Percentiles rank a stretch among this genome's conserved stretches.
These are phyloP conservation scores for Limnephilus marmoratus DNA, from an alignment of 2,888 invertebrate species.

Conservation along the genomic window DNA sequence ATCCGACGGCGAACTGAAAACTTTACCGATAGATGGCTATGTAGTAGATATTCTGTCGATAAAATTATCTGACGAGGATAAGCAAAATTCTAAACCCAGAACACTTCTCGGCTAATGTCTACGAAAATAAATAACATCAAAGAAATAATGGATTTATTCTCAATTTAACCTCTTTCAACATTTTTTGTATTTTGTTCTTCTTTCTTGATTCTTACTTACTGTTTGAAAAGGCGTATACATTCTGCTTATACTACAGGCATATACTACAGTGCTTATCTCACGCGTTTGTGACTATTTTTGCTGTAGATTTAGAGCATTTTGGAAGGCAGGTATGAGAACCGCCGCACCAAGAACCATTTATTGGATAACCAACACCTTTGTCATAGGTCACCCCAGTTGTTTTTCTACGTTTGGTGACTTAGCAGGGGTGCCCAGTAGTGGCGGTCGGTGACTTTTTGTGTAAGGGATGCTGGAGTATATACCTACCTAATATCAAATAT, in stretches of 20 bases:
- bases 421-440: too few relatives aligned
- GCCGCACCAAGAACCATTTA: too few relatives aligned
- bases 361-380: too few relatives aligned
- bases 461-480: too few relatives aligned
- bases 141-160: background rate
- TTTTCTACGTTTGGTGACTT: too few relatives aligned
- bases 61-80: background rate
- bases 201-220: too few relatives aligned
- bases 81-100: background rate
- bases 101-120: background rate
- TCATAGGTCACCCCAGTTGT: too few relatives aligned
- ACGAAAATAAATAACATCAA: background rate
- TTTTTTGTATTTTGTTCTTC: too few relatives aligned
- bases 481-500: too few relatives aligned
- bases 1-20: background rate
- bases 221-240: background rate
- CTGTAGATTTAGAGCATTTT: background rate
- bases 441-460: too few relatives aligned
- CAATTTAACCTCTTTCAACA: background rate
- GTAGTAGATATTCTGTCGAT: background rate
- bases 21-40: constrained; percentile 19
- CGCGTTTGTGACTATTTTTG: background rate
- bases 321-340: too few relatives aligned
- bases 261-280: background rate
- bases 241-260: too few relatives aligned